phyloP scores from a whole-genome alignment of 2,888 invertebrate genomes.

The Brenthis ino region DNA sequence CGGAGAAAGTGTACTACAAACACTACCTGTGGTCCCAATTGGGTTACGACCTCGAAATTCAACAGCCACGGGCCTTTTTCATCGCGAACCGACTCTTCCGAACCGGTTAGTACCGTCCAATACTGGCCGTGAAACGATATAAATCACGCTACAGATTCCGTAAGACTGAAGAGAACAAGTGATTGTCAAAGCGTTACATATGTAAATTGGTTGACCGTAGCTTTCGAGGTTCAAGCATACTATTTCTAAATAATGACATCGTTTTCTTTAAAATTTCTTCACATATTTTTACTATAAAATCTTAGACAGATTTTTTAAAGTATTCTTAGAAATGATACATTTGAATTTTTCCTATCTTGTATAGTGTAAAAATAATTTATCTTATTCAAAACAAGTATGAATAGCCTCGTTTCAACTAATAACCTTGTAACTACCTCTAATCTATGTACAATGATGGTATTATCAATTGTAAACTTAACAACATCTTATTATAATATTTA shows the following conservation, averaged over 20 bases:
- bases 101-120: slow-evolving; percentile 50
- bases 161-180: slow-evolving; percentile 25
- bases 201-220: slow-evolving; percentile 27
- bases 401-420: slow-evolving; percentile 13
- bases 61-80: slow-evolving; percentile 63
- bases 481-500: not conserved
- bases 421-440: slow-evolving; percentile 11
- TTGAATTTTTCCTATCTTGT: too few relatives aligned
- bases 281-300: not conserved
- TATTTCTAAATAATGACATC: slow-evolving; percentile 12
- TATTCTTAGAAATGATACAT: too few relatives aligned
- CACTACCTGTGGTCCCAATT: slow-evolving; percentile 72
- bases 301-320: too few relatives aligned
- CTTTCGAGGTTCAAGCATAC: slow-evolving; percentile 14
- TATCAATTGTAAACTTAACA: not conserved
- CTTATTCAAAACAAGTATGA: too few relatives aligned
- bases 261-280: slow-evolving; percentile 10
- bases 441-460: slow-evolving; percentile 9
- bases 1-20: slow-evolving; percentile 80
- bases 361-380: too few relatives aligned
- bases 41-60: slow-evolving; percentile 78
- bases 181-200: slow-evolving; percentile 29
- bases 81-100: slow-evolving; percentile 48
- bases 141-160: slow-evolving; percentile 32
- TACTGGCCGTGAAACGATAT: slow-evolving; percentile 41